A percentile compares a stretch with the other conserved stretches of the same genome.
phyloP scores from a whole-genome alignment of 2,797 vertebrate species.

The Schizopygopsis malacanthus region DNA sequence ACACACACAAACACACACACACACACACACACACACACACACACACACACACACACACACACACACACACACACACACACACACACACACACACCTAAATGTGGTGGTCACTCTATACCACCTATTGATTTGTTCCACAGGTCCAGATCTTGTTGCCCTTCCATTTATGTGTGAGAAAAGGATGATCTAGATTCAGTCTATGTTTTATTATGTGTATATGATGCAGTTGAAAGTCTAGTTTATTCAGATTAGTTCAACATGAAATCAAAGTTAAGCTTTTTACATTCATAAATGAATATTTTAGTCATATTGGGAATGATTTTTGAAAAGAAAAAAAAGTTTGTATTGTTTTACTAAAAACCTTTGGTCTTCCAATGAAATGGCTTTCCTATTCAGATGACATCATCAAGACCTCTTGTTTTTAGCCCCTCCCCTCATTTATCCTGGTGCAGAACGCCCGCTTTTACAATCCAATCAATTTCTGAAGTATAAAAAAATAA shows the following conservation, averaged over 20 bases:
- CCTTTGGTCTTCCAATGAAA: background rate
- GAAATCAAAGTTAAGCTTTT: background rate
- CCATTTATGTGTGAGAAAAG: conserved; percentile 17
- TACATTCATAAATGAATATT: background rate
- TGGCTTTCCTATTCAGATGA: background rate
- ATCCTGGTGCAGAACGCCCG: no score
- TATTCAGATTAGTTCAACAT: background rate
- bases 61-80: background rate
- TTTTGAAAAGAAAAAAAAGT: background rate
- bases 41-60: no score
- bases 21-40: no score
- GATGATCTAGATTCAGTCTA: conserved; percentile 37
- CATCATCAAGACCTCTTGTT: background rate
- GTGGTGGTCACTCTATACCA: conserved; percentile 16
- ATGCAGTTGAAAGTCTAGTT: background rate
- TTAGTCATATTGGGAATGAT: background rate
- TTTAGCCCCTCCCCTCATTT: no score
- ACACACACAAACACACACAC: no score
- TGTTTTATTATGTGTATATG: conserved; percentile 7
- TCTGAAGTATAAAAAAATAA: background rate
- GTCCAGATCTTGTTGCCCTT: conserved; percentile 45
- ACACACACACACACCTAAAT: background rate
- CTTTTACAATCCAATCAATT: background rate
- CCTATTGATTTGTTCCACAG: conserved; percentile 46
- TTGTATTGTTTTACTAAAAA: background rate